Evolutionary conservation across 2,113 vertebrate species (phyloP), one percentile per base, ranked within the genome.

Genomic region (Riparia riparia): DNA sequence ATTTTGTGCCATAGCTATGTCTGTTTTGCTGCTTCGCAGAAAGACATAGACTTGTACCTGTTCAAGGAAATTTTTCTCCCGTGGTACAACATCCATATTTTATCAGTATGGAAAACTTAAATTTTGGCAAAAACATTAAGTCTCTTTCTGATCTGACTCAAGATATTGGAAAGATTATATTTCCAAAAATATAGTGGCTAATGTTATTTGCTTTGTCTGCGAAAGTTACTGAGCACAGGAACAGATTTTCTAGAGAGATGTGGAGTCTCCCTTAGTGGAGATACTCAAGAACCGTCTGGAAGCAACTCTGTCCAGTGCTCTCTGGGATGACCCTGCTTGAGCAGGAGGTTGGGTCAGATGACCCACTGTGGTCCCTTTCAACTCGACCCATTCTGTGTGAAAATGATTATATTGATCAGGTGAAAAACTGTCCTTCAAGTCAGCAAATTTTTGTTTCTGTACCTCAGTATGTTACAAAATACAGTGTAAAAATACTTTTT

Each of bases 261-360:
- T 53, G 16, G 20, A 53, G 19, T 69, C 9, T 61, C 12, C 24
- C 53, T 61, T 25, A 31, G 4, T 21, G 29, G 25, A 47, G 29
- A 22, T 47, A 5, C 12, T 26, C 19, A 39, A 47, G 29, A 47
- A 7, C 14, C 0, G 0, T 41, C 12, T 54, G 54, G 29, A 53
- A 3, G 8, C 19, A 76, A 6, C 0, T 6, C 20, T 53, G 19
- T 21, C 16, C 45, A 0, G 1, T 13, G 12, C 68, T 8, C 29
- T 61, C 41, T 31, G 20, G n/a, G n/a, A 34, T 68, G 47, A 10
- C 24, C 14, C 14, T 47, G 17, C 17, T 18, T 41, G n/a, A 61
- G 9, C 24, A 41, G 17, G 16, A 47, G 29, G n/a, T 8, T 68
- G 39, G 47, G 34, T 1, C 17, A 2, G 5, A 18, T 7, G 20